A percentile compares a stretch with the other conserved stretches of the same genome.
Evolutionary conservation across 2,113 vertebrate genomes (phyloP).

Genomic region (Lepus europaeus): DNA sequence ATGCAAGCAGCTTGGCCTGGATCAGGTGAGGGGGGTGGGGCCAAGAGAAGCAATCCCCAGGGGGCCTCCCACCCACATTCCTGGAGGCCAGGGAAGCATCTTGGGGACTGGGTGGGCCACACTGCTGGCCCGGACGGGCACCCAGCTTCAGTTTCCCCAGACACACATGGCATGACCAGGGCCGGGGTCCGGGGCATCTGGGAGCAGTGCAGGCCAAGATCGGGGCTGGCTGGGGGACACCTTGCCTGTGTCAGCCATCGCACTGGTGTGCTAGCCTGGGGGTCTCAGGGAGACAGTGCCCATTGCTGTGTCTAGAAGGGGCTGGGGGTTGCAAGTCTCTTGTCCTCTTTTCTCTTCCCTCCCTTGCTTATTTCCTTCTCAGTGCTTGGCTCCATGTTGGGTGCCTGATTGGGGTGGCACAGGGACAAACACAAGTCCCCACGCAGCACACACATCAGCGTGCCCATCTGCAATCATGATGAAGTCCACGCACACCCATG

Average conservation of each 20-base stretch:
- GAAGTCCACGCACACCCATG: not conserved
- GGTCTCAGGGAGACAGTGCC: not conserved
- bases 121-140: not conserved
- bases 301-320: not conserved
- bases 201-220: not conserved
- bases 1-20: constrained; percentile 88
- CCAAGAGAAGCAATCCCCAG: not conserved
- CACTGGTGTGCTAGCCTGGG: too few species aligned
- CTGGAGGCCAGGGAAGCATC: not conserved
- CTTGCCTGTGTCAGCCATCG: too few species aligned
- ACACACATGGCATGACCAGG: not conserved
- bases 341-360: not conserved
- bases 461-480: not conserved
- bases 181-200: not conserved
- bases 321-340: not conserved
- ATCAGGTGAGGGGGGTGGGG: constrained; percentile 85
- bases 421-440: not conserved
- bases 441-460: not conserved
- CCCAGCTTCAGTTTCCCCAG: not conserved
- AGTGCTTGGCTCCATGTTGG: not conserved
- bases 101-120: not conserved
- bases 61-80: not conserved
- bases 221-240: not conserved
- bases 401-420: not conserved
- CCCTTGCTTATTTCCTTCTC: not conserved